phyloP scores from a whole-genome alignment of 2,797 vertebrate species.

The Champsocephalus esox region DNA sequence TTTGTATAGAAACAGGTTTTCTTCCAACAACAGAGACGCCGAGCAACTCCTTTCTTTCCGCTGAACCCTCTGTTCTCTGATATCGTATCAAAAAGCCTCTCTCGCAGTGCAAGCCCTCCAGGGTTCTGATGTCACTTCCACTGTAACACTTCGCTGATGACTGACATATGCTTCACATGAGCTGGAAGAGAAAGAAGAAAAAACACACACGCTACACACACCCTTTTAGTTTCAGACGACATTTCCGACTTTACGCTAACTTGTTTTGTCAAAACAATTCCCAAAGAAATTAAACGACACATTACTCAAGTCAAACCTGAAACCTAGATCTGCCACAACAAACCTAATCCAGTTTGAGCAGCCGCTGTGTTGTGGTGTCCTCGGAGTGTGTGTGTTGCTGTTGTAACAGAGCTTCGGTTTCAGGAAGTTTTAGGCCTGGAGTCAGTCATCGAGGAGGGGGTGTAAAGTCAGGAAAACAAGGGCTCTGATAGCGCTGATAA shows the following conservation, averaged over 20 bases:
- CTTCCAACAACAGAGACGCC: constrained; percentile 76
- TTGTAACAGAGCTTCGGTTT: constrained; percentile 76
- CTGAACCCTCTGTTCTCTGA: constrained; percentile 84
- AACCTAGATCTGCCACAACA: constrained; percentile 84
- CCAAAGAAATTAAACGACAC: constrained; percentile 86
- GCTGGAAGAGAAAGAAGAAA: constrained; percentile 50
- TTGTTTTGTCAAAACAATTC: constrained; percentile 91
- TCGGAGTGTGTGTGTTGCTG: constrained; percentile 70
- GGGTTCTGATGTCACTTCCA: constrained; percentile 89
- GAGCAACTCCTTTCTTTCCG: constrained; percentile 79
- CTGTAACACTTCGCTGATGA: constrained; percentile 85
- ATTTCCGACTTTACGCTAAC: constrained; percentile 86
- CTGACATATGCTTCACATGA: constrained; percentile 85
- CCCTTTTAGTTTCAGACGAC: constrained; percentile 81
- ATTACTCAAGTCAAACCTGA: constrained; percentile 82
- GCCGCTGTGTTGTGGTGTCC: constrained; percentile 76
- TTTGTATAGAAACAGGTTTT: constrained; percentile 78
- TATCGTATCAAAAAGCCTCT: constrained; percentile 86
- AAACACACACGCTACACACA: constrained; percentile 71
- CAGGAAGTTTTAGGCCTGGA: constrained; percentile 78
- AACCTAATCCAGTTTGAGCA: constrained; percentile 83
- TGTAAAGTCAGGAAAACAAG: constrained; percentile 55
- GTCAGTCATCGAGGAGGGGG: constrained; percentile 58
- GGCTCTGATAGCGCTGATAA: constrained; percentile 60
- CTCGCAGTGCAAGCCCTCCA: constrained; percentile 87